phyloP scores from a whole-genome alignment of 2,797 vertebrate species.

The Thripadectes ignobilis region DNA sequence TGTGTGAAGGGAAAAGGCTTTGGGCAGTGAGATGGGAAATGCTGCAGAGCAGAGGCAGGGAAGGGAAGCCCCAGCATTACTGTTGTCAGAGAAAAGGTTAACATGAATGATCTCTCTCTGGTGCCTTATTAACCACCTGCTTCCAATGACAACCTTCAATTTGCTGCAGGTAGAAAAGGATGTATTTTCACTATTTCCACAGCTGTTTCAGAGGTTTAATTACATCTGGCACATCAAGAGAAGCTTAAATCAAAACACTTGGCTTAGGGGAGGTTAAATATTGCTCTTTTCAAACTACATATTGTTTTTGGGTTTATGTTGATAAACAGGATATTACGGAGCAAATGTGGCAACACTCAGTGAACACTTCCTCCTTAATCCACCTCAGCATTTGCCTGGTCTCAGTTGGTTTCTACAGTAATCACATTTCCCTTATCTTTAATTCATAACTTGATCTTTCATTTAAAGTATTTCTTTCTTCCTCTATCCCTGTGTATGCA shows the following conservation, averaged over 20 bases:
- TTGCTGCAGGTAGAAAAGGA: neutral
- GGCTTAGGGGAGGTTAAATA: neutral
- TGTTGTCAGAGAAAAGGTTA: neutral
- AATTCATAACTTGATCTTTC: constrained; percentile 48
- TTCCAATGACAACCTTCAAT: neutral
- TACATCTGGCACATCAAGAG: neutral
- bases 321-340: neutral
- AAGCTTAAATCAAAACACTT: constrained; percentile 10
- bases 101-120: neutral
- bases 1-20: neutral
- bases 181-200: neutral
- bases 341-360: neutral
- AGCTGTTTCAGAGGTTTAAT: constrained; percentile 15
- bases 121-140: neutral
- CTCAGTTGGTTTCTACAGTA: constrained; percentile 21
- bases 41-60: neutral
- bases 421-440: constrained; percentile 54
- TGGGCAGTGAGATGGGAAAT: neutral
- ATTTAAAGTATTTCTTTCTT: neutral
- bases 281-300: neutral
- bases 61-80: neutral
- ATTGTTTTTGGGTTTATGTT: neutral
- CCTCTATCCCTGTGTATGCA: neutral
- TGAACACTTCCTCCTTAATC: neutral
- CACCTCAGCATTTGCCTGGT: neutral